Evolutionary conservation across 37 sponge, comb jelly and placozoan species (phyloP).

Genomic region (Agelas oroides): DNA sequence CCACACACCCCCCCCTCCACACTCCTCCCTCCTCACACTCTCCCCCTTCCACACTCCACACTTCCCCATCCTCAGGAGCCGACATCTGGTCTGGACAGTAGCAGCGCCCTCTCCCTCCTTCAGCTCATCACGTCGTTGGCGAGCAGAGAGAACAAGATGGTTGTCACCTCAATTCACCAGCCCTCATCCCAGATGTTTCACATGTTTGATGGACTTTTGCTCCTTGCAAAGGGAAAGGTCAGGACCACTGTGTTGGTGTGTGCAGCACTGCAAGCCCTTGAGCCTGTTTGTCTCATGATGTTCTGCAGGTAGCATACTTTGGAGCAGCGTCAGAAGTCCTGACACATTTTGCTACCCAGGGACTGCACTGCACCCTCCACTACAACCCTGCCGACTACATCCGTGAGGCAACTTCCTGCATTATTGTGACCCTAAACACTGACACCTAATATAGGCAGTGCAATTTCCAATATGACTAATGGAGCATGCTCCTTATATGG

Average conservation of each 20-base stretch:
- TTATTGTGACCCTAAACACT: neutral
- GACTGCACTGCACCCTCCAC: slow-evolving; percentile 71
- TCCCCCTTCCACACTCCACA: too few species aligned
- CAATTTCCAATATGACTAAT: too few species aligned
- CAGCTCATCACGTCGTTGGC: slow-evolving; percentile 59
- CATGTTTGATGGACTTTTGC: slow-evolving; percentile 80
- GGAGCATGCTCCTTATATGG: too few species aligned
- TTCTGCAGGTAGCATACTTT: slow-evolving; percentile 76
- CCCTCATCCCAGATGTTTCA: slow-evolving; percentile 85
- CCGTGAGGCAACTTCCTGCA: slow-evolving; percentile 43
- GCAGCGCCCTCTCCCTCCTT: slow-evolving; percentile 72
- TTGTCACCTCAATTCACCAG: slow-evolving; percentile 85
- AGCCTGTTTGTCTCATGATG: too few species aligned
- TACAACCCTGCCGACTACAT: slow-evolving; percentile 92
- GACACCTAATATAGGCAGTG: too few species aligned
- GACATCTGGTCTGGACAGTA: slow-evolving; percentile 91
- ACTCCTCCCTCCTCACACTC: too few species aligned
- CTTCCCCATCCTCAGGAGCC: slow-evolving; percentile 61
- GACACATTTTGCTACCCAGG: slow-evolving; percentile 51
- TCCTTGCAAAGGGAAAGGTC: slow-evolving; percentile 79
- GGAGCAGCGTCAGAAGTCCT: slow-evolving; percentile 65
- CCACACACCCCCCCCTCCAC: neutral
- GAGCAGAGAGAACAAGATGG: slow-evolving; percentile 43
- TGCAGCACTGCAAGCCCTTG: too few species aligned
- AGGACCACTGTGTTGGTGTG: neutral